Conservation (phyloP, 2,797 vertebrate species). For the Chromobotia macracanthus region DNA sequence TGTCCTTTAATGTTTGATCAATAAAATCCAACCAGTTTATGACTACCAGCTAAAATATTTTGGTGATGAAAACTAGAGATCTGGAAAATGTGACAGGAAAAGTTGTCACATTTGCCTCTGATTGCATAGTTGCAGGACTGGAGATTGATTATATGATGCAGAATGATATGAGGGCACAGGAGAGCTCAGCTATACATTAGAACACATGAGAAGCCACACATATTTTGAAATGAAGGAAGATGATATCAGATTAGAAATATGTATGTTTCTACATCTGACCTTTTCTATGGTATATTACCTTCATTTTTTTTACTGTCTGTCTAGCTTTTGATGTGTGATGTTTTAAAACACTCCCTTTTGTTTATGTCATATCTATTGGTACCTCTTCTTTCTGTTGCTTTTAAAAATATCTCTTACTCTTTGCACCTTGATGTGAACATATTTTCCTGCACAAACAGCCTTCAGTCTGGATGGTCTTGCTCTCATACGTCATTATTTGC, state of each 20-base stretch:
- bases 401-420: background rate
- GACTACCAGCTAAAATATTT: slow-evolving; percentile 65
- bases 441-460: slow-evolving; percentile 20
- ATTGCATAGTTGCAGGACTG: slow-evolving; percentile 44
- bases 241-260: slow-evolving; percentile 61
- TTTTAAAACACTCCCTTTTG: slow-evolving; percentile 10
- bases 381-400: background rate
- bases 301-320: background rate
- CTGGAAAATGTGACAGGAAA: slow-evolving; percentile 63
- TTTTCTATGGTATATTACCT: slow-evolving; percentile 22
- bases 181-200: slow-evolving; percentile 58
- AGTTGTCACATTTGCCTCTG: slow-evolving; percentile 66
- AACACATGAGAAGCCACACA: slow-evolving; percentile 59
- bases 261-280: slow-evolving; percentile 36
- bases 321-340: background rate
- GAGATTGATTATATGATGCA: slow-evolving; percentile 66
- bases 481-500: slow-evolving; percentile 44
- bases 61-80: slow-evolving; percentile 60
- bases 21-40: slow-evolving; percentile 66
- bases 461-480: slow-evolving; percentile 9
- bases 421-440: background rate
- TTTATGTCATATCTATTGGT: background rate
- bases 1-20: slow-evolving; percentile 76
- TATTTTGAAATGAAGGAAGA: slow-evolving; percentile 61
- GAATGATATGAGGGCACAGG: slow-evolving; percentile 44